These are phyloP conservation scores for Dimorphilus gyrociliatus DNA, from an alignment of 2,888 invertebrate genomes.

Conservation along the genomic window DNA sequence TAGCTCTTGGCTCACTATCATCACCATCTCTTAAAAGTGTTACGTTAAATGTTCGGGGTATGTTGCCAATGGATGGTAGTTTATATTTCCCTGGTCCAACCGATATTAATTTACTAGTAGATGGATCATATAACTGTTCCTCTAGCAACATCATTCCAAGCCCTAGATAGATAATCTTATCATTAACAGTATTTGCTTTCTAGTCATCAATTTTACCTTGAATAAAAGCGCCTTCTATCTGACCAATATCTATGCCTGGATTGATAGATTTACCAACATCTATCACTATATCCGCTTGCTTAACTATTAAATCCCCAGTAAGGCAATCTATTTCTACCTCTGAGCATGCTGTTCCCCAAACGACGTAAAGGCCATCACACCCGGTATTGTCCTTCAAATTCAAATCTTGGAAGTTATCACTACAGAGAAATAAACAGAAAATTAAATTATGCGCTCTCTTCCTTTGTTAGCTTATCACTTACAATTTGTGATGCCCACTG, in stretches of 20 bases:
- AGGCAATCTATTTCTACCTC: constrained; percentile 31
- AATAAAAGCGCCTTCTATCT: constrained; percentile 23
- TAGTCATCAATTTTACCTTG: constrained; percentile 5
- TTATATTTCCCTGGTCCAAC: constrained; percentile 85
- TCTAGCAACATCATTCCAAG: constrained; percentile 76
- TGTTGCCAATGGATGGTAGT: constrained; percentile 77
- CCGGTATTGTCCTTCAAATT: too few relatives aligned
- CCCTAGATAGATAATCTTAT: constrained; percentile 3
- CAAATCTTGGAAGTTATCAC: too few relatives aligned
- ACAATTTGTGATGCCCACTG: constrained; percentile 14
- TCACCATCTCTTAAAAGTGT: constrained; percentile 75
- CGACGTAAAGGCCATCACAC: too few relatives aligned
- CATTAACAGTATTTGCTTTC: not conserved
- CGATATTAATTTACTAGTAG: constrained; percentile 60
- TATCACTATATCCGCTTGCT: constrained; percentile 21
- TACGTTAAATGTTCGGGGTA: constrained; percentile 79
- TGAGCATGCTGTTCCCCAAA: constrained; percentile 21
- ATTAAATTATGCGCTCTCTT: too few relatives aligned
- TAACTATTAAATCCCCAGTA: constrained; percentile 29
- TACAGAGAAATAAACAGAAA: too few relatives aligned
- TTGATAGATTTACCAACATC: constrained; percentile 23
- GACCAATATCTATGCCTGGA: constrained; percentile 23
- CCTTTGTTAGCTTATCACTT: constrained; percentile 1
- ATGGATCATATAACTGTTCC: constrained; percentile 69
- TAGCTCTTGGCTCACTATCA: constrained; percentile 72